Base-by-base conservation (phyloP, 2,888 invertebrate genomes). In the Agrotis segetum region DNA sequence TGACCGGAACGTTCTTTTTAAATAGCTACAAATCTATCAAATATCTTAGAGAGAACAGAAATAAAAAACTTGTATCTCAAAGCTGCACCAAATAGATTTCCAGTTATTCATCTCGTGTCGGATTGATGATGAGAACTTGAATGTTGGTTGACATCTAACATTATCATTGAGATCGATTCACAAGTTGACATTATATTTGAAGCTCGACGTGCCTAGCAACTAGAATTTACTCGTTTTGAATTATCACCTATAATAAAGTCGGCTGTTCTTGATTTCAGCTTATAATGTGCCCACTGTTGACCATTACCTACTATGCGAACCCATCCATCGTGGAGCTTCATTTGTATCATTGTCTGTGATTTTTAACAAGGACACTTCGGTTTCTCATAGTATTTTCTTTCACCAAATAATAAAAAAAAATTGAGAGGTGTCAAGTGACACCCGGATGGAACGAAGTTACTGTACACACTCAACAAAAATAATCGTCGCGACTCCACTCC, bases 151-250 rank as follows among this genome's bases (percentile, higher is more conserved):
- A 56, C 55, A 49, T 44, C n/a, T 21, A 65, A 53, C 0, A 46
- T 49, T 49, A 29, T 29, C 1, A 55, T 14, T 6, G 4, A 16
- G 1, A 55, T 44, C 14, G 47, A 13, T 66, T 13, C 9, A 66
- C 66, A 44, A 56, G 49, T 65, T 55, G 44, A 40, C 34, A 47
- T 73, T 40, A n/a, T 14, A 46, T 29, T 34, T 3, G 9, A n/a
- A 46, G 6, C 11, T 47, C 1, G 1, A 47, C 21, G 5, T 17
- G 5, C 14, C 44, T 14, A 52, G 29, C 46, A 53, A 24, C 14
- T 49, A 21, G 14, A 13, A 53, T 29, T 17, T 40, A 40, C 11
- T 7, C 7, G 34, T 34, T 34, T 34, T 34, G 34, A 34, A 34
- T 7, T 34, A 34, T 34, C 34, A 34, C 34, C 34, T 34, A 7